phyloP scores from a whole-genome alignment of 2,797 vertebrate species.

The Carduelis carduelis region DNA sequence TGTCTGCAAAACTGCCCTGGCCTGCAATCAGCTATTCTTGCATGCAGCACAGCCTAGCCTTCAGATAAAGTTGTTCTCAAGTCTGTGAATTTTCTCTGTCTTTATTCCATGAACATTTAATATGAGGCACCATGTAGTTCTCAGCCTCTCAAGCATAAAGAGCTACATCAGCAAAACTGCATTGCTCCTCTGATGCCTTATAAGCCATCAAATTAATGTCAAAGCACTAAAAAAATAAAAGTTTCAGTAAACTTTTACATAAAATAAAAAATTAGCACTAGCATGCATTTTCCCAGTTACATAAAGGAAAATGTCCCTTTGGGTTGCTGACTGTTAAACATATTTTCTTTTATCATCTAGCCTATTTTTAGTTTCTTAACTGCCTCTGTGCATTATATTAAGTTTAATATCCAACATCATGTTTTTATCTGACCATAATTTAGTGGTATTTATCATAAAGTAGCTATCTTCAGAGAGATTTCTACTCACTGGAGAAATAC shows the following conservation, averaged over 20 bases:
- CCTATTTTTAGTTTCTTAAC: not conserved
- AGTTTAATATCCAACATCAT: not conserved
- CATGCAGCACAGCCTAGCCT: not conserved
- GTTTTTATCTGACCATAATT: not conserved
- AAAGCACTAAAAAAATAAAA: not conserved
- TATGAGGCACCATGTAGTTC: not conserved
- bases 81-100: not conserved
- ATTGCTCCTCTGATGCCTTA: not conserved
- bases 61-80: not conserved
- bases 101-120: not conserved
- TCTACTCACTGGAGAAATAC: not conserved
- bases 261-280: not conserved
- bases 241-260: not conserved
- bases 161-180: not conserved
- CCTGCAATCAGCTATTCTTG: not conserved
- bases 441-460: not conserved
- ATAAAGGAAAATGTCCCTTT: not conserved
- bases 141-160: not conserved
- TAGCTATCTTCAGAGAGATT: not conserved
- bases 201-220: not conserved
- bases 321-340: not conserved
- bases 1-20: not conserved
- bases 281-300: not conserved
- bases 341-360: not conserved
- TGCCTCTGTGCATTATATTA: not conserved